Base-by-base conservation (phyloP, 2,113 vertebrate species). In the Pseudopipra pipra region DNA sequence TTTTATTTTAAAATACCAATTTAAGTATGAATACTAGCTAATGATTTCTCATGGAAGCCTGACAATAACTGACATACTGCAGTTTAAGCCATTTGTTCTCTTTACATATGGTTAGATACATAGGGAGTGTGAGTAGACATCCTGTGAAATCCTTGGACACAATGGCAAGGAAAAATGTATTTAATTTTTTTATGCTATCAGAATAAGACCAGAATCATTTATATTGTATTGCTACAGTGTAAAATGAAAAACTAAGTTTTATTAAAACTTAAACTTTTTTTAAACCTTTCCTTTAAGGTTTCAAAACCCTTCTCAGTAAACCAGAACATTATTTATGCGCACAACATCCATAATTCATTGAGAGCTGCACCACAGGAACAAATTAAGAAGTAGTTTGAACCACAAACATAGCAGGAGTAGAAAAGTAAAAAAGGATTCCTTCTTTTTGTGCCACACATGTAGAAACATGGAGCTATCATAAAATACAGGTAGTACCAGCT, bases 291-390 rank as follows among this genome's bases (percentile, higher is more conserved):
- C 58, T 89, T 58, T 21, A 89, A 71, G 5, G 5, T 65, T 90
- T 95, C 84, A 49, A 78, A 89, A 87, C 55, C 11, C 52, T 87
- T 83, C 51, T 90, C 14, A 3, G 55, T 81, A 86, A 89, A 79
- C 6, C 30, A 89, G n/a, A 79, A 33, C 52, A 79, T 16, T 65
- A 31, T 80, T 90, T 93, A 70, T 83, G 78, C 55, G 77, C 63
- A 80, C 27, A 47, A 74, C 49, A 88, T 81, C 27, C 43, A 55
- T 78, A 96, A 96, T 84, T 88, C 56, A 95, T 46, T 78, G 52
- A 91, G 27, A 88, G 15, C 8, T 51, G 21, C 46, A 94, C 24
- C 56, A 80, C 65, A 86, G 83, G 85, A 92, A 85, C 18, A 91
- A 93, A 70, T 70, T 55, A 88, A 59, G 55, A 58, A 37, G 14